Percentiles rank a stretch among this genome's conserved stretches.
phyloP scores from a whole-genome alignment of 64 coral and sea anemone species.

The Catalaphyllia jardinei region DNA sequence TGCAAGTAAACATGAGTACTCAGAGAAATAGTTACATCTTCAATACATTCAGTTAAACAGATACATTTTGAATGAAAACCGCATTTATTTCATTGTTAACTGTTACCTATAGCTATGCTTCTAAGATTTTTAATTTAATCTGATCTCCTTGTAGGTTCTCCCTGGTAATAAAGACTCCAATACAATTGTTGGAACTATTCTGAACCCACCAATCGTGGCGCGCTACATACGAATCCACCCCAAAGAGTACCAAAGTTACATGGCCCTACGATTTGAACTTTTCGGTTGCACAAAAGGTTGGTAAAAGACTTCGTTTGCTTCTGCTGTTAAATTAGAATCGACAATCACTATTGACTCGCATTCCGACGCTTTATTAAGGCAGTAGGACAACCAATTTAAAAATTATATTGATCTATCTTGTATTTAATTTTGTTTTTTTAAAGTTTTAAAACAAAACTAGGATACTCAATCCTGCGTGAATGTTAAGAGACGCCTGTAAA shows the following conservation, averaged over 20 bases:
- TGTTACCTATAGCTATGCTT: too few relatives aligned
- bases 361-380: too few relatives aligned
- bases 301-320: not conserved
- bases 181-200: slow-evolving; percentile 2
- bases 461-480: too few relatives aligned
- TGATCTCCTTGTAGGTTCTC: not conserved
- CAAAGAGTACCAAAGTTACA: not conserved
- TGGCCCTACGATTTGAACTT: not conserved
- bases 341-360: too few relatives aligned
- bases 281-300: slow-evolving; percentile 14
- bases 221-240: slow-evolving; percentile 1
- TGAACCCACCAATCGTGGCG: slow-evolving; percentile 39
- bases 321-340: too few relatives aligned
- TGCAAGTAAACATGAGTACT: too few relatives aligned
- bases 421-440: too few relatives aligned
- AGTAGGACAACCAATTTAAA: too few relatives aligned
- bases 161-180: slow-evolving; percentile 30
- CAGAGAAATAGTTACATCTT: not conserved
- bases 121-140: not conserved
- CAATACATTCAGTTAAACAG: not conserved
- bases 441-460: too few relatives aligned
- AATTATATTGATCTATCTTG: too few relatives aligned
- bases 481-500: too few relatives aligned
- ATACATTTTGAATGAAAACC: not conserved
- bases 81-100: not conserved